Evolutionary conservation across 2,113 vertebrate genomes (phyloP).

Genomic region (Pavo muticus): DNA sequence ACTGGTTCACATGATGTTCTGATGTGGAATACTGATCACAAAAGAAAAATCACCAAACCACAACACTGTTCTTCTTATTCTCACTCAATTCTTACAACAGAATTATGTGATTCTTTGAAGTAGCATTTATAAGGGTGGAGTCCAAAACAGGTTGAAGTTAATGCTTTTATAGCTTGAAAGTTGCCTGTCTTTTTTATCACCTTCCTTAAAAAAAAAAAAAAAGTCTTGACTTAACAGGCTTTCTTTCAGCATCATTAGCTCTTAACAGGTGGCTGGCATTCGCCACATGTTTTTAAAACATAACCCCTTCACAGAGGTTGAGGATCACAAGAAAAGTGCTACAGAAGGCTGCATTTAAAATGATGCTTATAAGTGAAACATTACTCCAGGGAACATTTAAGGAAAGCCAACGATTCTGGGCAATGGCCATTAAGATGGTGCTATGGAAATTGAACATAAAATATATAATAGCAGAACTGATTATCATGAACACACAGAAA

Average conservation of each 20-base stretch:
- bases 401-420: background rate
- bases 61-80: background rate
- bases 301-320: slow-evolving; percentile 38
- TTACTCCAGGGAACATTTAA: slow-evolving; percentile 45
- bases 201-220: slow-evolving; percentile 38
- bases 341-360: slow-evolving; percentile 46
- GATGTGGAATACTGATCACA: too few species aligned
- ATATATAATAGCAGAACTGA: background rate
- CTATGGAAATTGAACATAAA: slow-evolving; percentile 53
- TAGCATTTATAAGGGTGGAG: background rate
- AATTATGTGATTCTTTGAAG: slow-evolving; percentile 54
- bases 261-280: slow-evolving; percentile 55
- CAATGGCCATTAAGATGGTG: slow-evolving; percentile 16
- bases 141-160: slow-evolving; percentile 11
- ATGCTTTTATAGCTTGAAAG: slow-evolving; percentile 23
- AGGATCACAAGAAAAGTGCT: slow-evolving; percentile 36
- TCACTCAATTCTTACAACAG: slow-evolving; percentile 19
- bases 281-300: slow-evolving; percentile 47
- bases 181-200: slow-evolving; percentile 51
- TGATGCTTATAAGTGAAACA: slow-evolving; percentile 39
- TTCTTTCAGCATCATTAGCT: slow-evolving; percentile 46
- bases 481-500: background rate
- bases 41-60: too few species aligned
- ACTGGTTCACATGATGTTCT: too few species aligned
- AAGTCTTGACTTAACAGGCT: slow-evolving; percentile 35